A percentile compares a stretch with the other conserved stretches of the same genome.
These are phyloP conservation scores for Xanthorhoe designata DNA, from an alignment of 2,888 invertebrate genomes.

Conservation along the genomic window DNA sequence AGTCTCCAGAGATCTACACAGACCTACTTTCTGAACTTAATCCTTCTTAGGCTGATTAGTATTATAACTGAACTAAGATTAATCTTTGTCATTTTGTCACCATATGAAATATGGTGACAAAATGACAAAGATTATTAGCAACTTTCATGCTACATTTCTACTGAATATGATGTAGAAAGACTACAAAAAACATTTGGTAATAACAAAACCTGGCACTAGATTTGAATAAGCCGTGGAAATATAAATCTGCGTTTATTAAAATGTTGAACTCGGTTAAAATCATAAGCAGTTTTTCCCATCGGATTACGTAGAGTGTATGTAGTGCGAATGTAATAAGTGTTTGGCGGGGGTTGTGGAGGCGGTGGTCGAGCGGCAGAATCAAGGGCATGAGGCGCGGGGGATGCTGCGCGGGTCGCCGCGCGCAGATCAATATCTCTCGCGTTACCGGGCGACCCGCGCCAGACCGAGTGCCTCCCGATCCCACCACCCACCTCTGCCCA, in stretches of 20 bases:
- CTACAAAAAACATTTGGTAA: not conserved
- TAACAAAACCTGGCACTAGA: not conserved
- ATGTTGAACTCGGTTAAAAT: conserved; percentile 47
- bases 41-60: not conserved
- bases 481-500: conserved; percentile 72
- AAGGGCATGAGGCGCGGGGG: conserved; percentile 69
- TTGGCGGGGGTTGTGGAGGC: conserved; percentile 64
- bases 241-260: conserved; percentile 20
- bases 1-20: not conserved
- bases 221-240: not conserved
- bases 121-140: not conserved
- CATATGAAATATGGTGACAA: not conserved
- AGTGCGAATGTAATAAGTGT: conserved; percentile 83
- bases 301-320: conserved; percentile 80
- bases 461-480: conserved; percentile 88
- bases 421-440: conserved; percentile 83
- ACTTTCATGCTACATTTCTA: not conserved
- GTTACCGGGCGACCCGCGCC: conserved; percentile 87
- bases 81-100: no score
- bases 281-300: conserved; percentile 77
- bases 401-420: conserved; percentile 76
- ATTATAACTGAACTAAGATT: not conserved
- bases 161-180: not conserved
- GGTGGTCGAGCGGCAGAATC: conserved; percentile 69
- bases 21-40: not conserved